Evolutionary conservation across 2,797 vertebrate genomes (phyloP), one percentile per base, ranked within the genome.

Genomic region (Hyperoplus lanceolatus): DNA sequence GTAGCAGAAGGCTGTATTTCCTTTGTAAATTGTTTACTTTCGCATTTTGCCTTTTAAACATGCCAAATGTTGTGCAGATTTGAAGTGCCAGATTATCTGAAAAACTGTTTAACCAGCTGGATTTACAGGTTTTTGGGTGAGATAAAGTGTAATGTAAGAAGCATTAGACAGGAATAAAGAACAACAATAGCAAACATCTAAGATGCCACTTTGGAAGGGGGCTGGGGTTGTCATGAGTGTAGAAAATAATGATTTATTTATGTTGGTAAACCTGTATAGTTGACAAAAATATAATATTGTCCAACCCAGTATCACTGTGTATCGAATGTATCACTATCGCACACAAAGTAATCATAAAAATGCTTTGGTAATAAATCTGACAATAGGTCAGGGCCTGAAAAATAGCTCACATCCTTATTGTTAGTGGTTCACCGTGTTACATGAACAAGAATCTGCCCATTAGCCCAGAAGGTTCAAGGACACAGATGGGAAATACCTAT

Each of bases 161-260:
- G 73, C 67, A 82, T 86, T 70, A 67, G 36, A 65, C 46, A 36
- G 42, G 21, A 79, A 75, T 55, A 55, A 67, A 75, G 13, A 66
- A 16, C 39, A 64, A 9, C 51, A 48, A 82, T 53, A 48, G 6
- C 21, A 64, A 61, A 73, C 49, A 41, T 69, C 12, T 66, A 74
- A 82, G 57, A 81, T 29, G 41, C 9, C 36, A 38, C 29, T 29
- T 29, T 29, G 29, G 29, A 29, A 29, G 8, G 42, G 42, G 42
- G 12, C 50, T 56, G 46, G 9, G 16, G 16, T 11, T 42, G 39
- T 12, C 16, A 1, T n/a, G 49, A 29, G 10, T 67, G 12, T 13
- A 49, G 5, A 61, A 41, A 9, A 29, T 29, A 29, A 29, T 29
- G 29, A 29, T 29, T 29, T 29, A 29, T 29, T 29, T 29, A 48